A percentile compares a stretch with the other conserved stretches of the same genome.
Conservation (phyloP, 2,888 invertebrate genomes). For the Lochmaea crataegi region DNA sequence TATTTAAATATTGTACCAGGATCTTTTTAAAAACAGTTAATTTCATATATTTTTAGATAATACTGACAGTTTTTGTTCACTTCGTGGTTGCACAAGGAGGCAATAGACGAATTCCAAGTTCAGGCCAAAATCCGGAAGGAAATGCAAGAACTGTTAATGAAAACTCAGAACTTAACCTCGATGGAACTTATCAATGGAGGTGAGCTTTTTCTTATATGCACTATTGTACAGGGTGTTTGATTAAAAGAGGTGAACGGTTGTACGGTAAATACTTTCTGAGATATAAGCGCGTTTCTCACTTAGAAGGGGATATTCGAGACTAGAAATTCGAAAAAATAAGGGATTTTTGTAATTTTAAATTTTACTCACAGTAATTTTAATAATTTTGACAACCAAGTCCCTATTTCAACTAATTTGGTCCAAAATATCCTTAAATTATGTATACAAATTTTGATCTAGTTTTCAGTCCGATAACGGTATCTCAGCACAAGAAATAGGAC, state of each 20-base stretch:
- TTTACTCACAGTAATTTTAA: too few species aligned
- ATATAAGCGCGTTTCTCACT: too few species aligned
- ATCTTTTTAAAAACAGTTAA: neutral
- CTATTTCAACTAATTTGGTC: neutral
- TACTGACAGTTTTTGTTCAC: constrained; percentile 20
- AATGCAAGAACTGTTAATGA: constrained; percentile 52
- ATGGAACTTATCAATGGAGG: constrained; percentile 68
- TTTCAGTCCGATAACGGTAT: constrained; percentile 71
- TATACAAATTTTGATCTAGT: constrained; percentile 36
- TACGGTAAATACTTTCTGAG: too few species aligned
- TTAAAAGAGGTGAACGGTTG: too few species aligned
- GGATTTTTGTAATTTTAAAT: too few species aligned
- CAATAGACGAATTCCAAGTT: constrained; percentile 20
- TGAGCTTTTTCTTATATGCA: constrained; percentile 56
- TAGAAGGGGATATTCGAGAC: too few species aligned
- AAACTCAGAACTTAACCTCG: constrained; percentile 64
- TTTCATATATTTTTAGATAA: constrained; percentile 21
- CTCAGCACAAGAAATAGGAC: constrained; percentile 61
- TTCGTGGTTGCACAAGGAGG: constrained; percentile 23
- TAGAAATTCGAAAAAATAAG: too few species aligned
- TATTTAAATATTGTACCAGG: too few species aligned
- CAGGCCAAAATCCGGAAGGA: constrained; percentile 51
- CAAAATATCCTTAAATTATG: neutral
- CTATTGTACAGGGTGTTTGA: neutral
- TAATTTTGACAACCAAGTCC: too few species aligned